These are phyloP conservation scores for Coreius guichenoti DNA, from an alignment of 2,797 vertebrate genomes.

Conservation along the genomic window DNA sequence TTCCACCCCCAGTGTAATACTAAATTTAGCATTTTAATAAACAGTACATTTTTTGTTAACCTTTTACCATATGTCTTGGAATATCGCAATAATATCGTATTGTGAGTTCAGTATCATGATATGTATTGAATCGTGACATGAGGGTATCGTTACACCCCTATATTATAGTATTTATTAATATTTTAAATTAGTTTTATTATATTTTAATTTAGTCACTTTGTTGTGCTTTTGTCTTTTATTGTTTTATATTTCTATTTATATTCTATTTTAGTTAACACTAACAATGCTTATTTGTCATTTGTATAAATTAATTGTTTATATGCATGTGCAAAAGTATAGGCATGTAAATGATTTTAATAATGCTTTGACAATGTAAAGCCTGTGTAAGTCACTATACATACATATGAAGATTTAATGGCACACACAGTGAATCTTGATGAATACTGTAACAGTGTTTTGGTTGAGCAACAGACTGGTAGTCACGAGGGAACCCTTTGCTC, in stretches of 20 bases:
- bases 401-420: background rate
- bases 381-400: background rate
- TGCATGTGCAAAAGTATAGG: background rate
- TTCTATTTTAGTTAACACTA: background rate
- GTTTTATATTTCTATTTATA: background rate
- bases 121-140: too few relatives aligned
- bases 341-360: background rate
- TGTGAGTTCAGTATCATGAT: too few relatives aligned
- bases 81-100: too few relatives aligned
- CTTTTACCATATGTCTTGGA: too few relatives aligned
- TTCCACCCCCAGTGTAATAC: too few relatives aligned
- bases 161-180: background rate
- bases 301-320: background rate
- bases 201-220: background rate
- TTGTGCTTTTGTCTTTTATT: background rate
- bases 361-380: background rate
- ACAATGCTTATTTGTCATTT: background rate
- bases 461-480: background rate
- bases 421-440: background rate
- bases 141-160: too few relatives aligned
- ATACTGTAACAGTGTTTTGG: slow-evolving; percentile 6
- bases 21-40: too few relatives aligned
- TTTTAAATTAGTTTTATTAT: background rate
- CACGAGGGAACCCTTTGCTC: slow-evolving; percentile 26
- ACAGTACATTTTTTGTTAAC: too few relatives aligned